phyloP scores from a whole-genome alignment of 2,797 vertebrate genomes.

The Pelodytes ibericus region DNA sequence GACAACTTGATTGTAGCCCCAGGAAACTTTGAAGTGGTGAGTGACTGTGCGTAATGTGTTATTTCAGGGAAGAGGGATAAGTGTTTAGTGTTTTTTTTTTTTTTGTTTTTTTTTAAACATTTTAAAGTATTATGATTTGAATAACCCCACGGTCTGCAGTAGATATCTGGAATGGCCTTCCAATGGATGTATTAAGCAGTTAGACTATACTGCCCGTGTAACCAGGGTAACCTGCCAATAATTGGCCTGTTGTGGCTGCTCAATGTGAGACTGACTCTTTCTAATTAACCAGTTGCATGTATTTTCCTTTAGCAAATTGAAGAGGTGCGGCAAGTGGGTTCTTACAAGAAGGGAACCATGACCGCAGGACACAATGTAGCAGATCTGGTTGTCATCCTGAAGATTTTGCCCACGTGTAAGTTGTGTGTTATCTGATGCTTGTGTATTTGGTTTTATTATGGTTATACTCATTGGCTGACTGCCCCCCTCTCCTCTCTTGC shows the following conservation, averaged over 20 bases:
- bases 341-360: constrained; percentile 98
- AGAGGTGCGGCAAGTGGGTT: constrained; percentile 95
- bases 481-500: not conserved
- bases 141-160: too few relatives aligned
- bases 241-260: too few relatives aligned
- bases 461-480: not conserved
- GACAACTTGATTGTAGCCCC: constrained; percentile 96
- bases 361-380: constrained; percentile 94
- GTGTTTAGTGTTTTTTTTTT: too few relatives aligned
- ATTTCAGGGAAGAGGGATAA: too few relatives aligned
- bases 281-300: too few relatives aligned
- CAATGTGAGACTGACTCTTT: too few relatives aligned
- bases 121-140: too few relatives aligned
- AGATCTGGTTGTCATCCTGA: constrained; percentile 93
- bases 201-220: too few relatives aligned
- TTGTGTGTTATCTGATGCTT: too few relatives aligned
- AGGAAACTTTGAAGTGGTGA: constrained; percentile 96
- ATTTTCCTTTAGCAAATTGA: constrained; percentile 88
- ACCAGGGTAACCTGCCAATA: too few relatives aligned
- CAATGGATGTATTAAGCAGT: too few relatives aligned
- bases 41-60: constrained; percentile 45
- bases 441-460: not conserved
- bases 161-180: too few relatives aligned
- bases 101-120: not conserved
- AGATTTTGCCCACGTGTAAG: constrained; percentile 93